Evolutionary conservation across 2,797 vertebrate species (phyloP), one percentile per base, ranked within the genome.

Genomic region (Tragopan temminckii): DNA sequence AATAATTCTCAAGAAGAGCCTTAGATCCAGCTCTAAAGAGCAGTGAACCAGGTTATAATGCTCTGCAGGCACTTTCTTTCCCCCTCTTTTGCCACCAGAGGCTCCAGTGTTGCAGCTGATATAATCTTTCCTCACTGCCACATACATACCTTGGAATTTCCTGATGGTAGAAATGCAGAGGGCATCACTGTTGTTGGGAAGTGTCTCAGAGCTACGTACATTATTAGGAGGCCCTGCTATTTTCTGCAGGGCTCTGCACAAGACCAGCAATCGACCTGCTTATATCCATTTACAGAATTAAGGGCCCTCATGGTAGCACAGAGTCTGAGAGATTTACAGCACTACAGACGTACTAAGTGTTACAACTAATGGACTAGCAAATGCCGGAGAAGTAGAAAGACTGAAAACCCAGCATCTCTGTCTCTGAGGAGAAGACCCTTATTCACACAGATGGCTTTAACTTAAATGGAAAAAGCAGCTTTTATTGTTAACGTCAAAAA

Each of bases 391-490:
- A 83, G 40, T 42, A 71, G 80, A 38, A 83, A 71, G 59, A 89
- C 3, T 88, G 66, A 55, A 94, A 96, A 89, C 15, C 33, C 64
- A 38, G 75, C 70, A 57, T 68, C 80, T 70, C n/a, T 83, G 29
- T 85, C 87, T 83, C 45, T 0, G 35, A 92, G 87, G 76, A 64
- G 80, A 76, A 92, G 38, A 48, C 42, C 9, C 29, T 77, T 77
- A 71, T 19, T 50, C 23, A 75, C 53, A 74, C 76, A 83, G 84
- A 83, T 80, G 27, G 40, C 67, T 74, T 95, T 53, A 80, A 80
- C 36, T 87, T 61, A 88, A 78, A 91, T 85, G 79, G 48, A 6
- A 93, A 93, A 92, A 93, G 7, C 71, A 89, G 79, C 20, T 80
- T 93, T 80, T 85, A 66, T 29, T 80, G 59, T 77, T 76, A 64